Base-by-base conservation (phyloP, 2,113 vertebrate species). In the Austrofundulus limnaeus region DNA sequence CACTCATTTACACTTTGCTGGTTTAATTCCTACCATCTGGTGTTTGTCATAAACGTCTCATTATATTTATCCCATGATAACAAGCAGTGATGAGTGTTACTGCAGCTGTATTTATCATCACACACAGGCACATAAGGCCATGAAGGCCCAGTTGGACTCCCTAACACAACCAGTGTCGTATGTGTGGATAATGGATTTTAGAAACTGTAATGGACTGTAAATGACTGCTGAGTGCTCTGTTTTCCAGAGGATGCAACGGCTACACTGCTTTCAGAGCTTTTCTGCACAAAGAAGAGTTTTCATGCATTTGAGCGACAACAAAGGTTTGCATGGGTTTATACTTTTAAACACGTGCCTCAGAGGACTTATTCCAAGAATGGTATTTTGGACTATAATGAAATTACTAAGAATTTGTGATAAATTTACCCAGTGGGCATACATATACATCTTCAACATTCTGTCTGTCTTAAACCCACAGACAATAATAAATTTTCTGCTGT, bases 161-260 rank as follows among this genome's bases (percentile, higher is more conserved):
- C 37, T 16, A 11, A 28, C 15, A 39, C 41, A 20, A 58, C 41
- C 15, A 24, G 43, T 24, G 48, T 43, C 43, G 20, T 17, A 15
- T 66, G 39, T 65, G 42, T 74, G 38, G 14, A 42, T 74, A 84
- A 84, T 88, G 75, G 72, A 71, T 72, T 74, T 70, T 66, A 51
- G 75, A 48, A 58, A 62, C 49, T 53, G 48, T 81, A 73, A 83
- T 80, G 69, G 76, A 64, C 53, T 58, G 2, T 51, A 80, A 82
- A 82, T 60, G 74, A 75, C 38, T 34, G 37, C 41, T 20, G 66
- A 82, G 68, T 15, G 47, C 62, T 64, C 21, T 55, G 58, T 75
- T 74, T 12, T 71, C 42, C 38, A 66, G 42, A 48, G 51, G 61
- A 80, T 55, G 54, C 19, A 48, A 67, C 54, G 51, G 63, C 20